Conservation (phyloP, 2,113 vertebrate genomes). For the Lethenteron camtschaticum region DNA sequence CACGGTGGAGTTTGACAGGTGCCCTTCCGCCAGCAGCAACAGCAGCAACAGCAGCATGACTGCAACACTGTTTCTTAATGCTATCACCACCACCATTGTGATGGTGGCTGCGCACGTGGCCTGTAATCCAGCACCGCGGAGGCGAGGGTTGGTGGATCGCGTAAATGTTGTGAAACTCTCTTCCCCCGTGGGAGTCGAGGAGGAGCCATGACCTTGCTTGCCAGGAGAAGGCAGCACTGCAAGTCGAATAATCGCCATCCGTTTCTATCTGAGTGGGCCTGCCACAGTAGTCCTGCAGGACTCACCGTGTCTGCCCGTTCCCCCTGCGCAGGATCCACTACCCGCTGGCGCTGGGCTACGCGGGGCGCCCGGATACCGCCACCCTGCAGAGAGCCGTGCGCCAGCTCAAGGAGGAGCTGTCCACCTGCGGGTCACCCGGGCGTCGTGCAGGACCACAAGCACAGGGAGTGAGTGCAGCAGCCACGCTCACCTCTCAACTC, state of each 20-base stretch:
- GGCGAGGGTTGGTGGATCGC: background rate
- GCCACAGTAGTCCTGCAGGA: background rate
- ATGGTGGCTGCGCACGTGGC: background rate
- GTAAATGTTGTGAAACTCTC: background rate
- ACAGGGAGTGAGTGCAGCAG: conserved; percentile 27
- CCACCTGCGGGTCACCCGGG: conserved; percentile 19
- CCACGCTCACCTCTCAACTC: background rate
- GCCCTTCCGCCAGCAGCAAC: conserved; percentile 2
- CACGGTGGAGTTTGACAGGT: conserved; percentile 86
- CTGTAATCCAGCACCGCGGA: background rate
- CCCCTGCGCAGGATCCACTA: conserved; percentile 49
- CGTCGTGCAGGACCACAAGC: conserved; percentile 37
- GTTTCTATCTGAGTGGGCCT: background rate
- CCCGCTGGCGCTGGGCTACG: conserved; percentile 54
- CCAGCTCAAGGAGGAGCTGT: conserved; percentile 38
- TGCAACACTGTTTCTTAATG: background rate
- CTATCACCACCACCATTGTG: background rate
- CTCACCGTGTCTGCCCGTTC: background rate
- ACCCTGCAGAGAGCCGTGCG: conserved; percentile 42
- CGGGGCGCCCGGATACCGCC: conserved; percentile 52
- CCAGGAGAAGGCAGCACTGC: too few species aligned
- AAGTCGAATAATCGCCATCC: too few species aligned
- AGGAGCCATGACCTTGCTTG: background rate
- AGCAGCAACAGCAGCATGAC: background rate
- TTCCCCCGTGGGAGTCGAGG: background rate